These are phyloP conservation scores for Formica exsecta DNA, from an alignment of 1,140 invertebrate genomes.

Conservation along the genomic window DNA sequence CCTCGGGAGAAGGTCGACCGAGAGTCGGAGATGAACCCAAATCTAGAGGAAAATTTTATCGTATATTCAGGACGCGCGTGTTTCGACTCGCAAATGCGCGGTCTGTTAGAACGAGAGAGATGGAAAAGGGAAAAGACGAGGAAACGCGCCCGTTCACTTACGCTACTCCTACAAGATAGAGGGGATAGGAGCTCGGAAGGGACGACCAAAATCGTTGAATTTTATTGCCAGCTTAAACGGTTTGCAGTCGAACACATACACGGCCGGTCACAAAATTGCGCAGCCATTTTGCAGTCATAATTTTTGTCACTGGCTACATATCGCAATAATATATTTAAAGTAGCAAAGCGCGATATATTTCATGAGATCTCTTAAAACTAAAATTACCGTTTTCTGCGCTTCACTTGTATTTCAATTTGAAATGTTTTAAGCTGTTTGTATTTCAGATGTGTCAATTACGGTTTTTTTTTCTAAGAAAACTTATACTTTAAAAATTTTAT, in stretches of 20 bases:
- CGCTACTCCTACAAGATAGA: constrained; percentile 7
- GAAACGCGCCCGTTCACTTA: constrained; percentile 20
- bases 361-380: not conserved
- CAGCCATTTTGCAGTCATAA: constrained; percentile 46
- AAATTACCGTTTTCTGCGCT: not conserved
- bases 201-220: constrained; percentile 75
- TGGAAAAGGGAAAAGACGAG: constrained; percentile 4
- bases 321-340: constrained; percentile 53
- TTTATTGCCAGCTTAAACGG: constrained; percentile 80
- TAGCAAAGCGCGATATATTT: not conserved
- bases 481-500: not conserved
- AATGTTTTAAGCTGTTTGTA: not conserved
- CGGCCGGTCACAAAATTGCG: constrained; percentile 65
- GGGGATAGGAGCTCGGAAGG: constrained; percentile 27
- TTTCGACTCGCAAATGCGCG: constrained; percentile 80
- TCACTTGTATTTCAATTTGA: not conserved
- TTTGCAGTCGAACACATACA: constrained; percentile 74
- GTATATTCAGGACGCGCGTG: constrained; percentile 83
- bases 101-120: constrained; percentile 31
- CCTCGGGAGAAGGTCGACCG: constrained; percentile 3
- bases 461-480: not conserved
- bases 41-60: constrained; percentile 85
- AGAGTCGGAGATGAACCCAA: constrained; percentile 75
- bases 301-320: constrained; percentile 30
- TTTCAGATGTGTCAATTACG: not conserved